Conservation (phyloP, 2,797 vertebrate species). For the Euthynnus affinis region DNA sequence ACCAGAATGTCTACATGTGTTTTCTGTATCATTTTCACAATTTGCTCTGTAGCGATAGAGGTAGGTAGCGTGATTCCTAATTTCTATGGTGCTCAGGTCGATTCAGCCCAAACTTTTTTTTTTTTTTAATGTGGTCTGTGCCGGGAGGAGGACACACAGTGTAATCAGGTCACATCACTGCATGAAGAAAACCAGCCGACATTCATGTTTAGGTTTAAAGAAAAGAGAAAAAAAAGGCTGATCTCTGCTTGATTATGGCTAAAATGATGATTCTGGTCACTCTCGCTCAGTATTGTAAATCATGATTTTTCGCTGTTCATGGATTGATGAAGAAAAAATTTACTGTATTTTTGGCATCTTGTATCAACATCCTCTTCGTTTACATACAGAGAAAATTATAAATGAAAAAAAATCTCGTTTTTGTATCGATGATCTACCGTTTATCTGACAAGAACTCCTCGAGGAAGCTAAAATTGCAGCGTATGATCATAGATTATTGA, state of each 20-base stretch:
- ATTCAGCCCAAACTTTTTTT: constrained; percentile 51
- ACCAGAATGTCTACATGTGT: constrained; percentile 59
- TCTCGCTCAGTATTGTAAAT: constrained; percentile 34
- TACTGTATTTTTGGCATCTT: constrained; percentile 25
- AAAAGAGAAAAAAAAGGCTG: constrained; percentile 8
- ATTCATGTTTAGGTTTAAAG: constrained; percentile 22
- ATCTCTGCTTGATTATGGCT: constrained; percentile 36
- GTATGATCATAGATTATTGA: constrained; percentile 18
- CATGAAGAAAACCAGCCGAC: constrained; percentile 65
- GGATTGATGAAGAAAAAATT: constrained; percentile 11
- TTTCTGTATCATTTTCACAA: constrained; percentile 64
- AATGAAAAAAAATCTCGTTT: constrained; percentile 13
- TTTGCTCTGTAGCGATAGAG: constrained; percentile 69
- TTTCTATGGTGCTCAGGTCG: constrained; percentile 80
- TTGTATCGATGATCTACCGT: constrained; percentile 8
- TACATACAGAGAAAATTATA: not conserved
- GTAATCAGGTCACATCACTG: constrained; percentile 70
- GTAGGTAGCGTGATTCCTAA: constrained; percentile 65
- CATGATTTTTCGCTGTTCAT: constrained; percentile 39
- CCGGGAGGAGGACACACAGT: constrained; percentile 58
- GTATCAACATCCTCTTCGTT: constrained; percentile 15
- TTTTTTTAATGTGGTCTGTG: constrained; percentile 63
- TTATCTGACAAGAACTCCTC: constrained; percentile 28
- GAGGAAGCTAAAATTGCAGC: constrained; percentile 25
- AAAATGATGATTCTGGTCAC: constrained; percentile 9